These are phyloP conservation scores for Ips nitidus DNA, from an alignment of 1,140 invertebrate species.

Conservation along the genomic window DNA sequence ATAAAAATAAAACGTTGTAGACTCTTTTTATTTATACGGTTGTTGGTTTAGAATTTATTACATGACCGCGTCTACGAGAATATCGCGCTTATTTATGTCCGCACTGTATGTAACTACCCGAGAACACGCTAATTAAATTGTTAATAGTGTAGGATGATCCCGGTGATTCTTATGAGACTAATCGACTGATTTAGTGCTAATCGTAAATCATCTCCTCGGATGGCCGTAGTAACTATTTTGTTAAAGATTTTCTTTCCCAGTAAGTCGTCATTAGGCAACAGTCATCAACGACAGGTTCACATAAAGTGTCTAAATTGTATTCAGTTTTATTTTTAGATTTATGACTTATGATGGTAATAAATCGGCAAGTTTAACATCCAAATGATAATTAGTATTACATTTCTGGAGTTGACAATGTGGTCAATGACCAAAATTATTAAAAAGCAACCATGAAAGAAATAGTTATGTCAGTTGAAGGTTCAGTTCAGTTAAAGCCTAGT, in stretches of 20 bases:
- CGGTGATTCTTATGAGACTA: slow-evolving; percentile 12
- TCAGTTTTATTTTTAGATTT: too few relatives aligned
- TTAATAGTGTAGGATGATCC: slow-evolving; percentile 24
- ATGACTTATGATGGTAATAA: too few relatives aligned
- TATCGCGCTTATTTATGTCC: slow-evolving; percentile 21
- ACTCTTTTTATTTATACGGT: slow-evolving; percentile 16
- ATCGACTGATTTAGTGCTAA: not conserved
- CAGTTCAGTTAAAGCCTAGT: too few relatives aligned
- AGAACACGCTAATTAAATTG: slow-evolving; percentile 30
- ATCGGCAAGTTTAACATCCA: too few relatives aligned
- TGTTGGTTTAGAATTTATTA: slow-evolving; percentile 17
- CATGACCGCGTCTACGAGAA: slow-evolving; percentile 10
- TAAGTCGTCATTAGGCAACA: too few relatives aligned
- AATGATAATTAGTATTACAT: too few relatives aligned
- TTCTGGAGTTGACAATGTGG: too few relatives aligned
- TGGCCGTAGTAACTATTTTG: not conserved
- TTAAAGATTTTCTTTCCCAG: not conserved
- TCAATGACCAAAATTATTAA: too few relatives aligned
- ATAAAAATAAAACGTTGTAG: slow-evolving; percentile 21
- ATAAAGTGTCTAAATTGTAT: too few relatives aligned
- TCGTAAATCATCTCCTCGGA: slow-evolving; percentile 7
- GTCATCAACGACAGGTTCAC: too few relatives aligned
- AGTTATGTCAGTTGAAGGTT: too few relatives aligned
- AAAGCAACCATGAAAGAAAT: too few relatives aligned
- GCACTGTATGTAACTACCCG: slow-evolving; percentile 17